Evolutionary conservation across 2,113 vertebrate genomes (phyloP).

Genomic region (Leptobrachium leishanense): DNA sequence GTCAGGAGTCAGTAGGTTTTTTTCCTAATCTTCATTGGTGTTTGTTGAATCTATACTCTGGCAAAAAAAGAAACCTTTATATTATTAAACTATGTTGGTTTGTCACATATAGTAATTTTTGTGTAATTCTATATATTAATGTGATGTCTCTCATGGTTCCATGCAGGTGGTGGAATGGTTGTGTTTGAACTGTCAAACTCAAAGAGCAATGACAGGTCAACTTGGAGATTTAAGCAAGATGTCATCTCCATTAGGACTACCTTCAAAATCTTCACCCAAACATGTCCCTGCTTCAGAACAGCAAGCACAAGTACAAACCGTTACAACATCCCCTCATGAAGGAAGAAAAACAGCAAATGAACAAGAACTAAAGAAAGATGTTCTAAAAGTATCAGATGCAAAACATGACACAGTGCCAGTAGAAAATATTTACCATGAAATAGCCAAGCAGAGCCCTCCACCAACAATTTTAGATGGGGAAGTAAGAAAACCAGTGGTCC

Average conservation of each 20-base stretch:
- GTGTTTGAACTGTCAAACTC: conserved; percentile 94
- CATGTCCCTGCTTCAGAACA: conserved; percentile 55
- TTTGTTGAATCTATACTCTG: no score
- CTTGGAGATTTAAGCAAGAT: conserved; percentile 76
- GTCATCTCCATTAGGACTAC: conserved; percentile 59
- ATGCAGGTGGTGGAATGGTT: conserved; percentile 90
- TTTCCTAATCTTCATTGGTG: no score
- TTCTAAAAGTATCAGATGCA: conserved; percentile 54
- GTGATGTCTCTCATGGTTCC: conserved; percentile 8
- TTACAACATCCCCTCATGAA: conserved; percentile 30
- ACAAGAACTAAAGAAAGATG: conserved; percentile 55
- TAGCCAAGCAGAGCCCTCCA: background rate
- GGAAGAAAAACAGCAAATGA: conserved; percentile 60
- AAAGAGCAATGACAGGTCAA: conserved; percentile 84
- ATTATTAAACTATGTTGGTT: no score
- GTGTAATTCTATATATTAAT: no score
- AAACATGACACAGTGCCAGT: conserved; percentile 43
- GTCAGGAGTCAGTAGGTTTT: no score
- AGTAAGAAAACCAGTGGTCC: conserved; percentile 13
- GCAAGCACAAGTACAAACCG: conserved; percentile 54
- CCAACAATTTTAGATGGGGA: background rate
- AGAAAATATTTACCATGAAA: conserved; percentile 22
- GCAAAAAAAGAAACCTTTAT: no score
- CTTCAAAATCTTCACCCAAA: conserved; percentile 64
- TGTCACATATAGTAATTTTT: no score